A percentile compares a stretch with the other conserved stretches of the same genome.
Conservation (phyloP, 2,888 invertebrate genomes). For the Cerceris ruficornis region DNA sequence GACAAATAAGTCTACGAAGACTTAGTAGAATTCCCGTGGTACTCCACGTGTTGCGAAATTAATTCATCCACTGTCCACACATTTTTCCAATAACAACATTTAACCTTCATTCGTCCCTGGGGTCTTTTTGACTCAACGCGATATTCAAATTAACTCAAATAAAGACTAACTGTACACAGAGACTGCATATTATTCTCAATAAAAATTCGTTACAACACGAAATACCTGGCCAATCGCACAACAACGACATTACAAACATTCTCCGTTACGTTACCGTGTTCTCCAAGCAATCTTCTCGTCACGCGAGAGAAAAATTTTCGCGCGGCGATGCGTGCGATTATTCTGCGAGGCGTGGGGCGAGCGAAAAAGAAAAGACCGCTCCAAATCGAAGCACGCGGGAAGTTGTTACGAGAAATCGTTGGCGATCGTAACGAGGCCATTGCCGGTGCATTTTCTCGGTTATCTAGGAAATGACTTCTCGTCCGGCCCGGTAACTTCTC, state of each 20-base stretch:
- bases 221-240: no score
- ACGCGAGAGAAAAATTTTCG: not conserved
- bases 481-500: slow-evolving; percentile 29
- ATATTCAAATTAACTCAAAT: no score
- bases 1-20: no score
- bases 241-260: not conserved
- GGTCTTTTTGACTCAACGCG: no score
- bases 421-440: slow-evolving; percentile 60
- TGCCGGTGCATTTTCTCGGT: slow-evolving; percentile 65
- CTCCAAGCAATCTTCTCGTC: not conserved
- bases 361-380: slow-evolving; percentile 40
- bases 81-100: no score
- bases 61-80: no score
- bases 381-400: slow-evolving; percentile 64
- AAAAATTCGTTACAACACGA: no score
- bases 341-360: not conserved
- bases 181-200: no score
- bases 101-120: no score
- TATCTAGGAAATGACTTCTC: slow-evolving; percentile 57
- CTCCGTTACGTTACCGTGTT: not conserved
- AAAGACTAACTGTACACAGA: no score
- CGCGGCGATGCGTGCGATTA: slow-evolving; percentile 9
- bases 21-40: no score
- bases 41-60: no score
- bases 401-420: slow-evolving; percentile 64